phyloP scores from a whole-genome alignment of 2,113 vertebrate species.

The Plecotus auritus region DNA sequence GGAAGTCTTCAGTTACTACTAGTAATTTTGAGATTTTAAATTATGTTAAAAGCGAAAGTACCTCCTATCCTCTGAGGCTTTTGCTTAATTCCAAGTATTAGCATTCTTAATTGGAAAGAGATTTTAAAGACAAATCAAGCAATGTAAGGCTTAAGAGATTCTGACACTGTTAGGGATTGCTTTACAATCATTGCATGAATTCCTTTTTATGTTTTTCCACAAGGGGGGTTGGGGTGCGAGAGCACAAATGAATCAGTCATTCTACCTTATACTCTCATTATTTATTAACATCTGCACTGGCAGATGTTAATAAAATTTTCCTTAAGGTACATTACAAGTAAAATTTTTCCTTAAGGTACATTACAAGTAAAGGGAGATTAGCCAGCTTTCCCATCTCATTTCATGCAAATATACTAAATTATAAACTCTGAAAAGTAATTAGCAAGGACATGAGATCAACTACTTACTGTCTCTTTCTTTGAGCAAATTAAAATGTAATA shows the following conservation, averaged over 20 bases:
- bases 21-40: neutral
- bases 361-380: slow-evolving; percentile 59
- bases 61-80: neutral
- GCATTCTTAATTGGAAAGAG: slow-evolving; percentile 39
- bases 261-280: neutral
- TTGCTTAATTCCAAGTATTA: slow-evolving; percentile 37
- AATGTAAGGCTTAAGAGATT: neutral
- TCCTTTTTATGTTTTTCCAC: neutral
- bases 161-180: neutral
- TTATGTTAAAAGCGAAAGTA: neutral
- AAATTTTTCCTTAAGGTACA: slow-evolving; percentile 18
- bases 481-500: slow-evolving; percentile 62
- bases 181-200: neutral
- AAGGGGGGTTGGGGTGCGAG: neutral
- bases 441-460: slow-evolving; percentile 31
- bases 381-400: neutral
- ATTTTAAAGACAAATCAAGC: slow-evolving; percentile 49
- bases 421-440: slow-evolving; percentile 21
- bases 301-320: slow-evolving; percentile 7
- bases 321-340: slow-evolving; percentile 45
- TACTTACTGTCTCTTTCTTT: slow-evolving; percentile 52
- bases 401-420: slow-evolving; percentile 64
- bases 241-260: slow-evolving; percentile 28
- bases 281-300: slow-evolving; percentile 35
- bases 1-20: neutral